Percentiles rank a stretch among this genome's conserved stretches.
These are phyloP conservation scores for Synchiropus splendidus DNA, from an alignment of 2,113 vertebrate genomes.

Conservation along the genomic window DNA sequence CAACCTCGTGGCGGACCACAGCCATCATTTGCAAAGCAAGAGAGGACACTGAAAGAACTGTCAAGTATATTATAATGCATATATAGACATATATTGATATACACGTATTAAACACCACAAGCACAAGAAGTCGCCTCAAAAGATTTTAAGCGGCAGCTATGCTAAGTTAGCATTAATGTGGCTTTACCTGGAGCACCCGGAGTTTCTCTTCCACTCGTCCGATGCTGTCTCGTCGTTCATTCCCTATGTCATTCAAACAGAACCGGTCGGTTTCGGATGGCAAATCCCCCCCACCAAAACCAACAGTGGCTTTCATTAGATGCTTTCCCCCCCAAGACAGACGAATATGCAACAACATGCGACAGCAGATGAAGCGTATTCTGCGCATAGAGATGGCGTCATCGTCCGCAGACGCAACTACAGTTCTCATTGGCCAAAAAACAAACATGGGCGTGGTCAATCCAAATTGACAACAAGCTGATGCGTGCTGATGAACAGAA, in stretches of 20 bases:
- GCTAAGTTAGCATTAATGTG: constrained; percentile 27
- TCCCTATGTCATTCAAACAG: constrained; percentile 64
- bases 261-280: constrained; percentile 53
- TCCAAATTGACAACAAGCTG: too few relatives aligned
- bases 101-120: neutral
- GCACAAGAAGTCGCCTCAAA: neutral
- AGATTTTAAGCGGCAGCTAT: neutral
- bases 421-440: constrained; percentile 17
- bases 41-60: too few relatives aligned
- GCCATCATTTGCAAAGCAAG: too few relatives aligned
- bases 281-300: constrained; percentile 53
- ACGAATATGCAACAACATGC: constrained; percentile 21
- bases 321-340: constrained; percentile 24
- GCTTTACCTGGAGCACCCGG: constrained; percentile 72
- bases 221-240: constrained; percentile 75
- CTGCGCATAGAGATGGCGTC: constrained; percentile 3
- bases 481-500: too few relatives aligned
- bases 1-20: too few relatives aligned
- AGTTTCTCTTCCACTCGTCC: constrained; percentile 71
- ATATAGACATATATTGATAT: too few relatives aligned
- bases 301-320: constrained; percentile 56
- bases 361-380: constrained; percentile 16
- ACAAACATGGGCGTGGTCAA: too few relatives aligned
- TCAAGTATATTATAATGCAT: neutral
- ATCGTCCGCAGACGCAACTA: neutral